Percentiles rank a stretch among this genome's conserved stretches.
Conservation (phyloP, 1,140 invertebrate species). For the Drosophila mojavensis region DNA sequence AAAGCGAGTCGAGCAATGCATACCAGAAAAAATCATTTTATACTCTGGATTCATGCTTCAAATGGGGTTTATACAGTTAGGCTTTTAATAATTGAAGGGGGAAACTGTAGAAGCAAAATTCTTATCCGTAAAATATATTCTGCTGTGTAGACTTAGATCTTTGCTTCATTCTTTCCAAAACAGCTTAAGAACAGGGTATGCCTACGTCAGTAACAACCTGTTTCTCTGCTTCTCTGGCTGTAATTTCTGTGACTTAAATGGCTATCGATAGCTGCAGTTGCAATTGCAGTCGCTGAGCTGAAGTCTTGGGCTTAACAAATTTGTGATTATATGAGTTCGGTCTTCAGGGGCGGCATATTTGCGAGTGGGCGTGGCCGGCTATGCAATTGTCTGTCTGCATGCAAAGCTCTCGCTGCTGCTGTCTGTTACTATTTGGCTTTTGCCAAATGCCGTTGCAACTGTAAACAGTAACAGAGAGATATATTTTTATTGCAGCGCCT, state of each 20-base stretch:
- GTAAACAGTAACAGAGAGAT: conserved; percentile 13
- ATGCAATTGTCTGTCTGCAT: neutral
- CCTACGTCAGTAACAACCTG: neutral
- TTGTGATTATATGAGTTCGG: conserved; percentile 37
- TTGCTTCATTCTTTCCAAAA: too few species aligned
- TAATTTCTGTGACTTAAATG: conserved; percentile 63
- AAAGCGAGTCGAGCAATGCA: conserved; percentile 58
- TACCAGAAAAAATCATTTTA: conserved; percentile 62
- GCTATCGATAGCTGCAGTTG: conserved; percentile 49
- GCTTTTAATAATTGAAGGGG: too few species aligned
- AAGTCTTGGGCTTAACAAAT: conserved; percentile 20
- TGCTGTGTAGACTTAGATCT: too few species aligned
- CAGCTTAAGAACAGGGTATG: neutral
- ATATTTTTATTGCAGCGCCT: neutral
- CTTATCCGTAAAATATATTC: too few species aligned
- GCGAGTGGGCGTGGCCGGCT: conserved; percentile 5
- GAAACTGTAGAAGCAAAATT: too few species aligned
- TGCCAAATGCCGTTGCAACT: conserved; percentile 38
- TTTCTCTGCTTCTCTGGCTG: conserved; percentile 2
- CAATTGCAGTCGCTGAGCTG: neutral
- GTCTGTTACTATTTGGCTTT: conserved; percentile 13
- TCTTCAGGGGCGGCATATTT: neutral
- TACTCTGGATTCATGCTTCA: neutral
- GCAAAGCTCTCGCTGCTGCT: neutral
- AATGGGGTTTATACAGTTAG: neutral